Evolutionary conservation across 2,113 vertebrate genomes (phyloP).

Genomic region (Xenopus borealis): DNA sequence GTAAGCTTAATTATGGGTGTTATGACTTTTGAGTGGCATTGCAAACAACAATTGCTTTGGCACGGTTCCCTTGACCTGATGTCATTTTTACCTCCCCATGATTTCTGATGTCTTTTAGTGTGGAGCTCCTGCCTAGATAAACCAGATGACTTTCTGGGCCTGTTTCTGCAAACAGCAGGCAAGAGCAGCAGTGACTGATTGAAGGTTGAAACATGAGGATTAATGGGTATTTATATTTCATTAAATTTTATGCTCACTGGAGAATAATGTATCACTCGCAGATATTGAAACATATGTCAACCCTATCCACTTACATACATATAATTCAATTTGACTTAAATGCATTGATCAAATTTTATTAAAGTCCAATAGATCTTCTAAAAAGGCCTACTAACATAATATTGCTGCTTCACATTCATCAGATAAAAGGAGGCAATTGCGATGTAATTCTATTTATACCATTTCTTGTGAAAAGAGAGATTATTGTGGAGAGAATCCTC

Average conservation of each 20-base stretch:
- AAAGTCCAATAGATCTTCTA: conserved; percentile 83
- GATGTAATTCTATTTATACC: conserved; percentile 68
- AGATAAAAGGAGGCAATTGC: conserved; percentile 64
- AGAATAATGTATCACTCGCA: conserved; percentile 89
- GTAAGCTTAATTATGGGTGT: conserved; percentile 6
- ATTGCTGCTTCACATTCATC: conserved; percentile 69
- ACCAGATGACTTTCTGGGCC: conserved; percentile 86
- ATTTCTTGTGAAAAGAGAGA: conserved; percentile 56
- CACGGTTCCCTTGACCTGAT: conserved; percentile 46
- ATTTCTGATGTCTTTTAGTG: conserved; percentile 77
- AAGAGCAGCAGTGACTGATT: conserved; percentile 78
- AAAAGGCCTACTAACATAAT: conserved; percentile 74
- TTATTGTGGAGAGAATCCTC: conserved; percentile 57
- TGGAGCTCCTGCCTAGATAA: conserved; percentile 81
- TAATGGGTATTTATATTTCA: conserved; percentile 99
- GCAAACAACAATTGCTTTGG: conserved; percentile 48
- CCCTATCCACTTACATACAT: conserved; percentile 90
- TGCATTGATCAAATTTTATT: conserved; percentile 94
- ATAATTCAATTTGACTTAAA: conserved; percentile 97
- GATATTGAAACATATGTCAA: conserved; percentile 97
- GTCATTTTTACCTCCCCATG: conserved; percentile 53
- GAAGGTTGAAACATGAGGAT: conserved; percentile 89
- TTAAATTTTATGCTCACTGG: conserved; percentile 88
- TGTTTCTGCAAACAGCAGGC: conserved; percentile 80
- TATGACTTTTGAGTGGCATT: conserved; percentile 17